Evolutionary conservation across 1,140 invertebrate species (phyloP).

Genomic region (Halesus radiatus): DNA sequence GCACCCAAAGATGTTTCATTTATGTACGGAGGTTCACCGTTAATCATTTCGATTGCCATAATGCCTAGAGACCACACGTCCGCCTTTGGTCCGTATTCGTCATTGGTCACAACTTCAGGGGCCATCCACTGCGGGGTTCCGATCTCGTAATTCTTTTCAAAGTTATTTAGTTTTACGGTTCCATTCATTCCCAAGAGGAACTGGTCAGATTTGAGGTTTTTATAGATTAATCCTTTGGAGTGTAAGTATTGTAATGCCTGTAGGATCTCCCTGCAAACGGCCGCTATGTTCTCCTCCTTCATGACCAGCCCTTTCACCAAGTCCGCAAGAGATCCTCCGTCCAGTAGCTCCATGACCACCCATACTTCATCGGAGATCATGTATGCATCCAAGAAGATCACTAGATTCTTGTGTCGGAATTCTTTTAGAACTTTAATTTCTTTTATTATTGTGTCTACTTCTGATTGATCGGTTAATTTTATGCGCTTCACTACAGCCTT

Average conservation of each 20-base stretch:
- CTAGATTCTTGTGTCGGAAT: constrained; percentile 95
- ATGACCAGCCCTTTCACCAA: constrained; percentile 98
- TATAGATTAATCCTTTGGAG: constrained; percentile 90
- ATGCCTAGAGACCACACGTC: constrained; percentile 98
- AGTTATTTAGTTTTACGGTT: constrained; percentile 96
- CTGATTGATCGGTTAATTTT: constrained; percentile 92
- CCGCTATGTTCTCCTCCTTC: constrained; percentile 97
- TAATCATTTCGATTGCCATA: constrained; percentile 99
- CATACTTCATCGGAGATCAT: constrained; percentile 91
- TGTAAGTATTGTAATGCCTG: constrained; percentile 95
- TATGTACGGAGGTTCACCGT: constrained; percentile 96
- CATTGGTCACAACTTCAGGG: constrained; percentile 89
- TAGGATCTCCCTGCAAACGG: constrained; percentile 92
- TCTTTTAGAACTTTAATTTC: constrained; percentile 95
- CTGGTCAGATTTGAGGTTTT: constrained; percentile 97
- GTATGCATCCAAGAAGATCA: constrained; percentile 97
- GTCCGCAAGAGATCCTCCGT: constrained; percentile 96
- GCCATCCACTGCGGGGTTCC: constrained; percentile 93
- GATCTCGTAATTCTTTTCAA: constrained; percentile 97
- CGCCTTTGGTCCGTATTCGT: constrained; percentile 91
- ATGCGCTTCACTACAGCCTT: constrained; percentile 97
- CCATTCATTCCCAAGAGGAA: constrained; percentile 97
- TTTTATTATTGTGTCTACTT: constrained; percentile 95
- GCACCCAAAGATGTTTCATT: constrained; percentile 96
- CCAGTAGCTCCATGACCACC: constrained; percentile 95